Percentiles rank a stretch among this genome's conserved stretches.
Evolutionary conservation across 2,888 invertebrate genomes (phyloP).

Genomic region (Ochropacha duplaris): DNA sequence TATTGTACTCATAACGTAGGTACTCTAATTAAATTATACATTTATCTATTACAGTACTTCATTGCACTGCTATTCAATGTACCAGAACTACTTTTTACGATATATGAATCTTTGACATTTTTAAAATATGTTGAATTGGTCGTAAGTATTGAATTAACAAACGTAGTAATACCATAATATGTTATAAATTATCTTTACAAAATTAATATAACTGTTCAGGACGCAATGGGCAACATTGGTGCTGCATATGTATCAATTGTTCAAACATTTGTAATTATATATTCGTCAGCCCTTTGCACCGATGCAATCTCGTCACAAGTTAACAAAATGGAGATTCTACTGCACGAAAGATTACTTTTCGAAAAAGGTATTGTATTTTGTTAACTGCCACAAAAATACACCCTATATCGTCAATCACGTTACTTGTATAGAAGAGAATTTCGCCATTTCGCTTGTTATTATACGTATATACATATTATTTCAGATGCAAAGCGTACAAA

Average conservation of each 20-base stretch:
- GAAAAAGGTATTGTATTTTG: constrained; percentile 13
- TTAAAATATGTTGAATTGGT: constrained; percentile 1
- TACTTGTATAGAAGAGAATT: no score
- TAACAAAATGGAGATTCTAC: constrained; percentile 10
- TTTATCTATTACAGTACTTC: constrained; percentile 16
- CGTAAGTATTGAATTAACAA: not conserved
- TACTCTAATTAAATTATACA: no score
- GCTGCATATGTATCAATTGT: constrained; percentile 9
- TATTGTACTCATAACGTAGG: not conserved
- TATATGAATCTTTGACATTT: constrained; percentile 6
- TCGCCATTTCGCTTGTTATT: no score
- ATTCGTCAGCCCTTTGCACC: constrained; percentile 16
- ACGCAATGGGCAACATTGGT: not conserved
- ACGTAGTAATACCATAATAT: no score
- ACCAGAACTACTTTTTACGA: constrained; percentile 10
- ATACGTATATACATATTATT: no score
- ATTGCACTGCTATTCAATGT: constrained; percentile 15
- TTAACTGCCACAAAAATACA: no score
- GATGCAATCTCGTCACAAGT: constrained; percentile 11
- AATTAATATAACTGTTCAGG: no score
- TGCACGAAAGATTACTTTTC: constrained; percentile 13
- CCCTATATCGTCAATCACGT: no score
- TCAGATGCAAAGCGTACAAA: constrained; percentile 4
- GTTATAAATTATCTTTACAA: no score
- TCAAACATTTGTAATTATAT: constrained; percentile 14